Conservation (phyloP, 1,140 invertebrate species). For the Sminthurinus signatus region DNA sequence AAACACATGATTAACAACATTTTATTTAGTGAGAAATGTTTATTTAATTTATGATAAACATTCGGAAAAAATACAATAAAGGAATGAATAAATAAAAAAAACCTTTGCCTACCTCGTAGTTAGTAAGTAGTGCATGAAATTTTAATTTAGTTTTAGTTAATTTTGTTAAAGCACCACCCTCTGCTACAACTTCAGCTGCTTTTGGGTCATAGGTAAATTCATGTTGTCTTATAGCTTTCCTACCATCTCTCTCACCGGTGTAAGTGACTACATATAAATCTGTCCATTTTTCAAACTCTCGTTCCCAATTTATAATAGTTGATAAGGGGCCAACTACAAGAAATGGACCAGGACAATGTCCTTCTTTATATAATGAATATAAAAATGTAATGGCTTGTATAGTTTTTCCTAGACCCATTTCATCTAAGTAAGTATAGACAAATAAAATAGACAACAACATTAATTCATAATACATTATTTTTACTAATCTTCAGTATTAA, state of each 20-base stretch:
- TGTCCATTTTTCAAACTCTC: constrained; percentile 6
- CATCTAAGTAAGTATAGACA: constrained; percentile 53
- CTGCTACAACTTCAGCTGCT: constrained; percentile 44
- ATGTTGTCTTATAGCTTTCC: constrained; percentile 91
- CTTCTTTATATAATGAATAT: constrained; percentile 97
- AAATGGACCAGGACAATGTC: constrained; percentile 77
- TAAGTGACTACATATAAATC: constrained; percentile 60
- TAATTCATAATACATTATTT: too few species aligned
- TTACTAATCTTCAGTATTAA: too few species aligned
- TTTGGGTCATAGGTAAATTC: constrained; percentile 73
- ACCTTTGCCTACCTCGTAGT: too few species aligned
- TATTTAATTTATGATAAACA: too few species aligned
- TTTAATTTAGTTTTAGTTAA: constrained; percentile 79
- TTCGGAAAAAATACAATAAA: too few species aligned
- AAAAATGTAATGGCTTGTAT: constrained; percentile 98
- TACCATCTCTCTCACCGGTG: constrained; percentile 93
- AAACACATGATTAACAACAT: too few species aligned
- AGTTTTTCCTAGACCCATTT: constrained; percentile 99
- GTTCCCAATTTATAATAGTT: constrained; percentile 7
- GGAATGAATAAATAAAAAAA: too few species aligned
- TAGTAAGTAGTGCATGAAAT: constrained; percentile 96
- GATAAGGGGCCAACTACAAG: constrained; percentile 1
- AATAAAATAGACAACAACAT: background rate
- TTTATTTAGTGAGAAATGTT: too few species aligned
- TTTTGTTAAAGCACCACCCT: constrained; percentile 70